A percentile compares a stretch with the other conserved stretches of the same genome.
Conservation (phyloP, 1,140 invertebrate genomes). For the Cherax destructor region DNA sequence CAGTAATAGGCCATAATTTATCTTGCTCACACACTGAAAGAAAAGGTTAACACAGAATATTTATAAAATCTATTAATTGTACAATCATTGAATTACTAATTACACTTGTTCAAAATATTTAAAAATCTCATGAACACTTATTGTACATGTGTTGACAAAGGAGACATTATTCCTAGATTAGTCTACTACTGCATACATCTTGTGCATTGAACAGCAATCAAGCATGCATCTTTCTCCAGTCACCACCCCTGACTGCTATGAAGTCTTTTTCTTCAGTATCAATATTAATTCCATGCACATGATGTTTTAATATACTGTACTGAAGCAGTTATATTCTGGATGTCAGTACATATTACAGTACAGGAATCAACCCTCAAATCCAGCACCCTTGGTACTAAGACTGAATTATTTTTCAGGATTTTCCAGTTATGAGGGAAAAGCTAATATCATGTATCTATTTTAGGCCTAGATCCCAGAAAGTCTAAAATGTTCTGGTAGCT, state of each 20-base stretch:
- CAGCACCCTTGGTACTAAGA: too few species aligned
- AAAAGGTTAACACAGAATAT: background rate
- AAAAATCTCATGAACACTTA: too few species aligned
- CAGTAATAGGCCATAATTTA: too few species aligned
- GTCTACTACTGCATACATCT: background rate
- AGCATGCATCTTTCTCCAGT: background rate
- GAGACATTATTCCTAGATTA: background rate
- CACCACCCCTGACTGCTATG: background rate
- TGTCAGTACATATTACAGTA: background rate
- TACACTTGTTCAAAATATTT: too few species aligned
- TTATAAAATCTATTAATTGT: background rate
- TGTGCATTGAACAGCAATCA: background rate
- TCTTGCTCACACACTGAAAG: background rate
- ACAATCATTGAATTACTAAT: background rate
- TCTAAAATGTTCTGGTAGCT: too few species aligned
- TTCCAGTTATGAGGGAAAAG: too few species aligned
- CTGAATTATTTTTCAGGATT: too few species aligned
- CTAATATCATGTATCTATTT: too few species aligned
- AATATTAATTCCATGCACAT: too few species aligned
- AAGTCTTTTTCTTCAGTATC: background rate
- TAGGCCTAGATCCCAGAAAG: too few species aligned
- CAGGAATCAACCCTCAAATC: background rate
- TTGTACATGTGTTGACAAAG: background rate
- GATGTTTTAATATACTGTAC: too few species aligned
- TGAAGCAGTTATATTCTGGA: too few species aligned